Evolutionary conservation across 2,888 invertebrate species (phyloP), one percentile per base, ranked within the genome.

Genomic region (Tridacna gigas): DNA sequence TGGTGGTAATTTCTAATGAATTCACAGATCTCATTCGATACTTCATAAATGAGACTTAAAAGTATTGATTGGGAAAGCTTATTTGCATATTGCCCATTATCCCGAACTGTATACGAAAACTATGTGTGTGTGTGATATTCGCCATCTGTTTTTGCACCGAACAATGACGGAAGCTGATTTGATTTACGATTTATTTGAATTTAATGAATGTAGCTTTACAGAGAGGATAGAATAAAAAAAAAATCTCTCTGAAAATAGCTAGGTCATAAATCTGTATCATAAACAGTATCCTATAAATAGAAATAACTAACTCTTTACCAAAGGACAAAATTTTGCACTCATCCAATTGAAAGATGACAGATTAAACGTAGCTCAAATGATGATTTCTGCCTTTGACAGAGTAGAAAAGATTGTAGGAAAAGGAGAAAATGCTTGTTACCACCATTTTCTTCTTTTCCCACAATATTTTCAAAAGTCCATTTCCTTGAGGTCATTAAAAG

Each of bases 1-100:
- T 45, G 67, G 45, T 67, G 45, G 67, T 71, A 65, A 75, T 63
- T 75, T 75, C 63, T 75, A 75, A 75, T 75, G 61, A 75, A 75
- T 75, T 75, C 75, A 75, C 45, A 75, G 45, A 63, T 65, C 75
- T 47, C 63, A 45, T 60, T 56, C 37, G 61, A 78, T 71, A 78
- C 78, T 71, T 78, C 69, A 75, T 75, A 75, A 71, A 78, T n/a
- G 61, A 76, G 71, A 51, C 65, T 73, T 83, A 80, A 74, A 83
- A 83, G 77, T 80, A 83, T 83, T 83, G 80, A 80, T 83, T 75
- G 74, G 60, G 20, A 45, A 25, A 26, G 28, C 77, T 75, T 67
- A 83, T 83, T 80, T 83, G 80, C 83, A 83, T 83, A 83, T 79
- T 71, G 75, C 56, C 83, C 76, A 83, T 83, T 77, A 83, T 48